Percentiles rank a stretch among this genome's conserved stretches.
These are phyloP conservation scores for Anticlea derivata DNA, from an alignment of 2,888 invertebrate species.

Conservation along the genomic window DNA sequence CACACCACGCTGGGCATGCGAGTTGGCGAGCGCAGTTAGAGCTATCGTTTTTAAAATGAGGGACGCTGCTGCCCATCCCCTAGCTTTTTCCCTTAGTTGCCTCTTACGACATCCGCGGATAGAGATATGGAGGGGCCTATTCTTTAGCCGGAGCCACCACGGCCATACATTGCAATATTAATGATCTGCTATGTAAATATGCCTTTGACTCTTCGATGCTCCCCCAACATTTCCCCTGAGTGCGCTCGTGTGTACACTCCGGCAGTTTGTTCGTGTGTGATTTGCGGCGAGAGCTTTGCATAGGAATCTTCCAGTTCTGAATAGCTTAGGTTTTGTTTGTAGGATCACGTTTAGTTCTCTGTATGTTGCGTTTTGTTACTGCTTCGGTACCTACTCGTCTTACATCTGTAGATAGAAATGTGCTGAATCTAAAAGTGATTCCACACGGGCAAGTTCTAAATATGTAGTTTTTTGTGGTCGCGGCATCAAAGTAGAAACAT, in stretches of 20 bases:
- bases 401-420: not conserved
- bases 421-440: too few species aligned
- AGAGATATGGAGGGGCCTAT: too few species aligned
- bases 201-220: constrained; percentile 15
- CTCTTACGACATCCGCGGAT: too few species aligned
- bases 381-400: not conserved
- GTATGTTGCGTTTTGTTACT: constrained; percentile 11
- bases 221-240: constrained; percentile 16
- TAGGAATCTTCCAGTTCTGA: constrained; percentile 28
- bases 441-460: too few species aligned
- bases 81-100: too few species aligned
- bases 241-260: not conserved
- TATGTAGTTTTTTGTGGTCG: too few species aligned
- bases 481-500: too few species aligned
- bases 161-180: not conserved
- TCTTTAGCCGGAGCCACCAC: too few species aligned
- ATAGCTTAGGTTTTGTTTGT: constrained; percentile 24
- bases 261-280: constrained; percentile 29
- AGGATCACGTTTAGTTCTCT: constrained; percentile 24
- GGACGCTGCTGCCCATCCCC: too few species aligned
- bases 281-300: constrained; percentile 31
- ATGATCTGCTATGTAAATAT: constrained; percentile 10
- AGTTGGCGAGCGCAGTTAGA: too few species aligned
- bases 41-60: too few species aligned
- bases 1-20: too few species aligned